Percentiles rank a stretch among this genome's conserved stretches.
Conservation (phyloP, 2,888 invertebrate genomes). For the Apocheima hispidaria region DNA sequence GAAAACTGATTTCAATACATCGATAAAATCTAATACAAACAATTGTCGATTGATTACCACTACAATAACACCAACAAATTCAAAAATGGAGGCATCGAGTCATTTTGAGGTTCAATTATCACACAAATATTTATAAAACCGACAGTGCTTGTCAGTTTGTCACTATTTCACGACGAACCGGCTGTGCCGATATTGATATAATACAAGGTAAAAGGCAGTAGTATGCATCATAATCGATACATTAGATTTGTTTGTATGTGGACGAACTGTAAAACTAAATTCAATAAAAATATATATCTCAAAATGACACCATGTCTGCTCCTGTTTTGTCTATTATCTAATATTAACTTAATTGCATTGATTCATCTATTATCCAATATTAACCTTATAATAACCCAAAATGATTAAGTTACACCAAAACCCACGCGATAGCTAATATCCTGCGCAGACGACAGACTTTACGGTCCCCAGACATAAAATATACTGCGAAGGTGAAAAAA, state of each 20-base stretch:
- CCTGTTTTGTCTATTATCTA: constrained; percentile 2
- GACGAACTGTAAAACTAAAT: background rate
- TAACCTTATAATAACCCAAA: constrained; percentile 35
- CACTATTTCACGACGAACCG: too few species aligned
- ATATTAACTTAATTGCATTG: constrained; percentile 19
- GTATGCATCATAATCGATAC: too few species aligned
- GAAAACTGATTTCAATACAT: background rate
- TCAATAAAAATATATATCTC: background rate
- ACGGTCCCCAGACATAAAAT: background rate
- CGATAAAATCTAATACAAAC: background rate
- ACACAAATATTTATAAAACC: background rate
- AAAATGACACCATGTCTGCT: constrained; percentile 9
- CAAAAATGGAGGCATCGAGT: background rate
- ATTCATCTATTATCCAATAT: constrained; percentile 17
- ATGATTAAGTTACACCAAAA: constrained; percentile 44
- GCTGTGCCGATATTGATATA: too few species aligned
- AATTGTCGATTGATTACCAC: constrained; percentile 2
- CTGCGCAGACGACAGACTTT: constrained; percentile 8
- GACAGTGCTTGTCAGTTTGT: background rate
- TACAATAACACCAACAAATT: constrained; percentile 5
- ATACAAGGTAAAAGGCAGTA: too few species aligned
- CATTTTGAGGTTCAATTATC: background rate
- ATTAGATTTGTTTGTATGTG: too few species aligned
- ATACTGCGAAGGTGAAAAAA: background rate
- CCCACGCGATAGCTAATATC: constrained; percentile 35